Evolutionary conservation across 2,113 vertebrate species (phyloP).

Genomic region (Solenodon paradoxus): DNA sequence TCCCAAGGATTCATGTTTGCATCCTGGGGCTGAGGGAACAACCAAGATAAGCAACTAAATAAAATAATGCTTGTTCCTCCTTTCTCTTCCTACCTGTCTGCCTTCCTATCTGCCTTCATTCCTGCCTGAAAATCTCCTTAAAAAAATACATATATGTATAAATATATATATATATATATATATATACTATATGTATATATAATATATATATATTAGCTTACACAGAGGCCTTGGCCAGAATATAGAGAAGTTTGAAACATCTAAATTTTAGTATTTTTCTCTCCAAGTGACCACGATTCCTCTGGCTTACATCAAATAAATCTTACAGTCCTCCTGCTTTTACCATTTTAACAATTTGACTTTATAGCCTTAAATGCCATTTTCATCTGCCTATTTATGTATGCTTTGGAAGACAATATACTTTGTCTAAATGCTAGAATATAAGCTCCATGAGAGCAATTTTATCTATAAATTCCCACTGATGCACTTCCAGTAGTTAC

Average conservation of each 20-base stretch:
- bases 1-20: too few species aligned
- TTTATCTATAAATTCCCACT: not conserved
- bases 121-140: too few species aligned
- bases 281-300: not conserved
- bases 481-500: not conserved
- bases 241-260: slow-evolving; percentile 9
- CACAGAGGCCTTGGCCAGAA: not conserved
- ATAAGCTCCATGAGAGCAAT: not conserved
- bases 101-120: too few species aligned
- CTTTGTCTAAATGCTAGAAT: not conserved
- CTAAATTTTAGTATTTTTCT: not conserved
- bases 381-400: not conserved
- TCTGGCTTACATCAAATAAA: slow-evolving; percentile 25
- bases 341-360: slow-evolving; percentile 28
- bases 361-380: slow-evolving; percentile 29
- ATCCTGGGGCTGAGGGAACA: too few species aligned
- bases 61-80: too few species aligned
- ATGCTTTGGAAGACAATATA: not conserved
- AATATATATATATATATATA: too few species aligned
- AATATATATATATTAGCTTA: not conserved
- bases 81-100: too few species aligned
- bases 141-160: too few species aligned
- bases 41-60: too few species aligned
- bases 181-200: too few species aligned
- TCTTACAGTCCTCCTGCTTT: not conserved